These are phyloP conservation scores for Monopterus albus DNA, from an alignment of 2,113 vertebrate genomes.

Conservation along the genomic window DNA sequence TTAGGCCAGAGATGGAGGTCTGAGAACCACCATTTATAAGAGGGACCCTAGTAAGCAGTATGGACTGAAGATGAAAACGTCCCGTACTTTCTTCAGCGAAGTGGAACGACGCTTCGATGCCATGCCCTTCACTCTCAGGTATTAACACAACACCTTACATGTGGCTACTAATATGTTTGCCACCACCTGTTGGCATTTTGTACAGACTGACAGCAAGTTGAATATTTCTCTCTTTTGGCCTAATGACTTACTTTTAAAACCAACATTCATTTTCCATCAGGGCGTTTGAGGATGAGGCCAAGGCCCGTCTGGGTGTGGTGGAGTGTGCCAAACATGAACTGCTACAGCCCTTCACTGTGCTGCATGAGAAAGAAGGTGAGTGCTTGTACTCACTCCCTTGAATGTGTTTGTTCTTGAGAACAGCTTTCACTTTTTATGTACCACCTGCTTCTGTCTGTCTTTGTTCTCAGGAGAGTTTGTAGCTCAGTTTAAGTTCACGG, in stretches of 20 bases:
- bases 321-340: conserved; percentile 97
- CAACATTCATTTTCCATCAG: conserved; percentile 70
- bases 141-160: not conserved
- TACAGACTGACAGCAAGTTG: too few relatives aligned
- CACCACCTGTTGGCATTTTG: too few relatives aligned
- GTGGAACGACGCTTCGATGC: conserved; percentile 95
- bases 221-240: too few relatives aligned
- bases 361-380: conserved; percentile 97
- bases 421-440: not conserved
- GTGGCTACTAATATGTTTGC: too few relatives aligned
- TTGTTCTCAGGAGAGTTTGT: conserved; percentile 88
- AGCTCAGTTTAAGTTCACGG: conserved; percentile 98
- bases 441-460: not conserved
- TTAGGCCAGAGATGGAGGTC: conserved; percentile 92
- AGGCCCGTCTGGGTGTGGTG: conserved; percentile 94
- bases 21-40: conserved; percentile 97
- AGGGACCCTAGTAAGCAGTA: conserved; percentile 97
- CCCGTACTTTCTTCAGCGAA: conserved; percentile 97
- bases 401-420: not conserved
- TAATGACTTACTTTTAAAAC: not conserved
- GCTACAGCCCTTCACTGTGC: conserved; percentile 94
- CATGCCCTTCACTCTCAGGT: conserved; percentile 98
- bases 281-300: conserved; percentile 96
- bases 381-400: not conserved
- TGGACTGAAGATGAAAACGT: conserved; percentile 98